Evolutionary conservation across 2,797 vertebrate genomes (phyloP), one percentile per base, ranked within the genome.

Genomic region (Luscinia luscinia): DNA sequence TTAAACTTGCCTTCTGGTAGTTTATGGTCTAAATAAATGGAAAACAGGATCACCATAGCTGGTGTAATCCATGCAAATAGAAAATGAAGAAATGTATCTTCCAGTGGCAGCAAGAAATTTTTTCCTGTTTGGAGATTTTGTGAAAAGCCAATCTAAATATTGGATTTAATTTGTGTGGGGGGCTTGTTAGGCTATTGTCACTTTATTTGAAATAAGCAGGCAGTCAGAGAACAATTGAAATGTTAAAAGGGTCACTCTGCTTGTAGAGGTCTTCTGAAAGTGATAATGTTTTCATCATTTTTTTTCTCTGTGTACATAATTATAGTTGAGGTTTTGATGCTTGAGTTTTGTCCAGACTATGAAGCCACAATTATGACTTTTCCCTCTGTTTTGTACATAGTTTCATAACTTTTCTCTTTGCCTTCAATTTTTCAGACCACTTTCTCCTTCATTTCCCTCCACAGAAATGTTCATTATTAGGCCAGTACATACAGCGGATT

Each of bases 211-310:
- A 84, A 45, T 21, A 49, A 8, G 4, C 52, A 76, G 24, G 6
- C 9, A 61, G 36, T 43, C 36, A 28, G 51, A 41, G 6, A 55
- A 48, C 5, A 9, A 55, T 36, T 58, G 12, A 84, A 57, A 57
- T 15, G 3, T 6, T 45, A 27, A 32, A 84, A 79, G 3, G 11
- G 6, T 24, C 6, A 41, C 9, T 1, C 5, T 75, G 27, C 27
- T 83, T 66, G 7, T 32, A 59, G n/a, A 51, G 10, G 8, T 24
- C 22, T 79, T 49, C 27, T n/a, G 7, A 63, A 9, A n/a, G 5
- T 12, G 16, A 5, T 24, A 27, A 8, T 15, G 5, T 2, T 58
- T 67, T 67, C 38, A 3, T n/a, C 1, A 1, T 5, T 6, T 40
- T 41, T 34, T 36, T 13, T 26, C 1, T 49, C 14, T 38, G 0